These are phyloP conservation scores for Magallana gigas DNA, from an alignment of 1,140 invertebrate species.

Conservation along the genomic window DNA sequence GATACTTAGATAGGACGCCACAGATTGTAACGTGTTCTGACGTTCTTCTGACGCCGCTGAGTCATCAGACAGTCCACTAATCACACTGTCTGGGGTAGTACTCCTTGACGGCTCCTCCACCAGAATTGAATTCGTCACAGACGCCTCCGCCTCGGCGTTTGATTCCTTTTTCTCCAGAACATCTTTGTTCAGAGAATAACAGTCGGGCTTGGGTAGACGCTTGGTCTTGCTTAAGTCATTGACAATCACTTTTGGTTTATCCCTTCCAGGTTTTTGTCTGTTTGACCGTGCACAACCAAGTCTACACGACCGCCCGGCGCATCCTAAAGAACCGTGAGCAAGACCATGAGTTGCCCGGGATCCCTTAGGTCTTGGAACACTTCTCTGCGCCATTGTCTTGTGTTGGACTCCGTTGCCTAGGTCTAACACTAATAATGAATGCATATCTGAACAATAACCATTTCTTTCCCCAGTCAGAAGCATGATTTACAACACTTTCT, in stretches of 20 bases:
- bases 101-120: neutral
- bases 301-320: neutral
- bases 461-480: neutral
- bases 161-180: neutral
- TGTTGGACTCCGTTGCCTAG: conserved; percentile 26
- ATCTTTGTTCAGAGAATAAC: conserved; percentile 9
- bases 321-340: neutral
- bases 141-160: neutral
- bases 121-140: neutral
- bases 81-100: conserved; percentile 42
- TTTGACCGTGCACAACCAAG: neutral
- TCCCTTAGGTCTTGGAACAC: neutral
- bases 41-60: conserved; percentile 47
- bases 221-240: conserved; percentile 15
- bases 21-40: conserved; percentile 22
- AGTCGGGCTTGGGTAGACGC: neutral
- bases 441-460: conserved; percentile 30
- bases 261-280: neutral
- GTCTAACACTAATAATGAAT: neutral
- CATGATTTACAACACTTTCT: conserved; percentile 15
- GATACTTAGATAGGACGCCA: conserved; percentile 33
- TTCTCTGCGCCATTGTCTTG: conserved; percentile 1
- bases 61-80: conserved; percentile 42
- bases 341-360: neutral
- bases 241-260: conserved; percentile 10